Evolutionary conservation across 2,113 vertebrate genomes (phyloP).

Genomic region (Phocoena sinus): DNA sequence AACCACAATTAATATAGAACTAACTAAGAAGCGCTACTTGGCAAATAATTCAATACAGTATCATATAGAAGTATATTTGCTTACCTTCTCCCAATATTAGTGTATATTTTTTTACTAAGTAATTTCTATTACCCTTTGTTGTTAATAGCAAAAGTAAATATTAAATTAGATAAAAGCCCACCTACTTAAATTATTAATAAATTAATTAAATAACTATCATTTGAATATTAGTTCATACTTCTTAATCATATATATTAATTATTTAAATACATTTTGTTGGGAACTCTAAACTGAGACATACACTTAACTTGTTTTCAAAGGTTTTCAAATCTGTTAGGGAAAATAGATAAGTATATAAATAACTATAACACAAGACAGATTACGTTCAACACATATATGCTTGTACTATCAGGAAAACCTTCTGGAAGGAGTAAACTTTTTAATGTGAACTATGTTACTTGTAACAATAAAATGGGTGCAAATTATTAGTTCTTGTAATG

Average conservation of each 20-base stretch:
- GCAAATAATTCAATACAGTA: neutral
- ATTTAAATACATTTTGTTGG: neutral
- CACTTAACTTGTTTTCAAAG: neutral
- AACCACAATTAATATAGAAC: neutral
- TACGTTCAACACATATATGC: neutral
- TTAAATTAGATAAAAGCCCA: neutral
- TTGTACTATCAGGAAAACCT: neutral
- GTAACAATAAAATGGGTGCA: neutral
- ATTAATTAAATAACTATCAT: neutral
- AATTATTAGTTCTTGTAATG: neutral
- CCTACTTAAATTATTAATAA: neutral
- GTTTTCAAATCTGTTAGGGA: neutral
- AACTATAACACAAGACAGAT: neutral
- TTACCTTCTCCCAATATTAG: neutral
- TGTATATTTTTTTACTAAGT: neutral
- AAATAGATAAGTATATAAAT: neutral
- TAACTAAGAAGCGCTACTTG: neutral
- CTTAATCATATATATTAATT: neutral
- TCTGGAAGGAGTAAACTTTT: neutral
- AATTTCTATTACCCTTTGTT: neutral
- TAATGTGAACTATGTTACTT: neutral
- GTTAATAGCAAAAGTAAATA: neutral
- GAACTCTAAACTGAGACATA: neutral
- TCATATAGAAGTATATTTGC: neutral
- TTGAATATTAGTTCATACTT: neutral